Conservation (phyloP, 2,797 vertebrate genomes). For the Synanceia verrucosa region DNA sequence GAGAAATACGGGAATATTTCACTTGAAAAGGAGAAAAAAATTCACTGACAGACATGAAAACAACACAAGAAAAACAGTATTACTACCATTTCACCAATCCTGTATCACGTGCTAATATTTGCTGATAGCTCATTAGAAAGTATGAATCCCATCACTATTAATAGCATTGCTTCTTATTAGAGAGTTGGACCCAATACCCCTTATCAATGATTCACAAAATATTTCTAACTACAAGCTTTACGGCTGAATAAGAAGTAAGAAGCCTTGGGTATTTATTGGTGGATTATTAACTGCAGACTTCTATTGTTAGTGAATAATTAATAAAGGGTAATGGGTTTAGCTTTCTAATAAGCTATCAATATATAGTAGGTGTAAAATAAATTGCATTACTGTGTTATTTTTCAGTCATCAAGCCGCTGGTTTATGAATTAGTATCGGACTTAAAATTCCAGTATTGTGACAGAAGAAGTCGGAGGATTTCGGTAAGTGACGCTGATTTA, state of each 20-base stretch:
- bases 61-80: too few relatives aligned
- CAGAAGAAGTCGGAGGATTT: neutral
- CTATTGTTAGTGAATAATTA: neutral
- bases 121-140: neutral
- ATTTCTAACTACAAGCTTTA: neutral
- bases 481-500: conserved; percentile 16
- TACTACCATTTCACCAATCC: neutral
- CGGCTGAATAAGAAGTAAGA: neutral
- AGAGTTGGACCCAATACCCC: neutral
- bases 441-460: neutral
- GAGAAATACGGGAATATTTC: neutral
- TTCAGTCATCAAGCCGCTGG: too few relatives aligned
- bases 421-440: neutral
- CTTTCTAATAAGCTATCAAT: neutral
- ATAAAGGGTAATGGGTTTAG: neutral
- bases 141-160: neutral
- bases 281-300: neutral
- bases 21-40: neutral
- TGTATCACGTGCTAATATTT: neutral
- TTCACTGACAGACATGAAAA: neutral
- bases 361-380: too few relatives aligned
- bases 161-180: neutral
- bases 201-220: neutral
- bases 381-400: too few relatives aligned
- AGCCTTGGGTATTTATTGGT: neutral